A percentile compares a stretch with the other conserved stretches of the same genome.
phyloP scores from a whole-genome alignment of 2,888 invertebrate species.

The Escarpia spicata region DNA sequence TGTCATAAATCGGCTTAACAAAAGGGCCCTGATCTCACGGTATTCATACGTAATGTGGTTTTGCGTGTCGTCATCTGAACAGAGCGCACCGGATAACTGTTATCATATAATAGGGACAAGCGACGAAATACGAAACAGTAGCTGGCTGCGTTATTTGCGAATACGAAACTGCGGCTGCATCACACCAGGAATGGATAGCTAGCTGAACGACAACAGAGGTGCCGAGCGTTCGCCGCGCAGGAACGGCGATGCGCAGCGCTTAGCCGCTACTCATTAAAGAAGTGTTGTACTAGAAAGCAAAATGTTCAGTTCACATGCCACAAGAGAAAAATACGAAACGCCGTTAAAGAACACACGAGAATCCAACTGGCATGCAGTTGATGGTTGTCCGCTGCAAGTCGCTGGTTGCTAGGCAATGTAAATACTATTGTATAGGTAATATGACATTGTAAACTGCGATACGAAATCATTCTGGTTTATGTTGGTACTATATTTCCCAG shows the following conservation, averaged over 20 bases:
- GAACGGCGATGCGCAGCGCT: background rate
- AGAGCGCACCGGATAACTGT: background rate
- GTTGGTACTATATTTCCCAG: background rate
- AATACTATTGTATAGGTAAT: background rate
- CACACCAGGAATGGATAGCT: slow-evolving; percentile 16
- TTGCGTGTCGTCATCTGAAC: background rate
- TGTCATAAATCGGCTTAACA: background rate
- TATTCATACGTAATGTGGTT: background rate
- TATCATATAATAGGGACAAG: background rate
- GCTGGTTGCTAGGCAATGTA: background rate
- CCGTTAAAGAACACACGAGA: background rate
- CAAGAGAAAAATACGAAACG: background rate
- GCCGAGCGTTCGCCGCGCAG: background rate
- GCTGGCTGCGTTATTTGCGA: slow-evolving; percentile 12
- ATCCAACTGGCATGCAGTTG: slow-evolving; percentile 6
- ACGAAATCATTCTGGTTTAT: background rate
- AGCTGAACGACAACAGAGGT: background rate
- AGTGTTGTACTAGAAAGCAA: slow-evolving; percentile 10
- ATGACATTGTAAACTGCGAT: background rate
- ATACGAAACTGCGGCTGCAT: slow-evolving; percentile 2
- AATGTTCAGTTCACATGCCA: background rate
- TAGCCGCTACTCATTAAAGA: background rate
- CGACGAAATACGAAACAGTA: background rate
- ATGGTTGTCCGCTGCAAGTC: background rate
- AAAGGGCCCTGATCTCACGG: background rate